These are phyloP conservation scores for Apus apus DNA, from an alignment of 2,113 vertebrate genomes.

Conservation along the genomic window DNA sequence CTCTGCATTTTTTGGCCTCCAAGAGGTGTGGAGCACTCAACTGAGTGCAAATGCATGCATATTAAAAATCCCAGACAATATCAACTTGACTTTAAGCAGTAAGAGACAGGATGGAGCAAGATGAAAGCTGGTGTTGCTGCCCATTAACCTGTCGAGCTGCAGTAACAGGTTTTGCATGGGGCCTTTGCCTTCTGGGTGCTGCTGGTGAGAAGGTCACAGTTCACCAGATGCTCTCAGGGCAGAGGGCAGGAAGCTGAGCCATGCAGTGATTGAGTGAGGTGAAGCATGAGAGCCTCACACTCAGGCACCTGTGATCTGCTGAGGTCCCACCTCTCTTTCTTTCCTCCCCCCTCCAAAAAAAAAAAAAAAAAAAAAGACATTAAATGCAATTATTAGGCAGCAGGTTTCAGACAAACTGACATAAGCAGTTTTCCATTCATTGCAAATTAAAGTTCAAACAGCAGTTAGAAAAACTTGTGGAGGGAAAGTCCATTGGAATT, in stretches of 20 bases:
- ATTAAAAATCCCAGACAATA: not conserved
- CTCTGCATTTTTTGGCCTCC: not conserved
- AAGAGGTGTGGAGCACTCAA: not conserved
- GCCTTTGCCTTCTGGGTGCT: not conserved
- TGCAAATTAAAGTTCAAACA: not conserved
- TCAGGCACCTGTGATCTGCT: not conserved
- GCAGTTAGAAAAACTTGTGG: not conserved
- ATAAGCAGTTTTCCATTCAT: not conserved
- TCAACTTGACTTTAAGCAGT: not conserved
- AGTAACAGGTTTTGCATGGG: not conserved
- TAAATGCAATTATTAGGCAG: not conserved
- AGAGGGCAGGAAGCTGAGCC: not conserved
- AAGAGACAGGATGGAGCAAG: not conserved
- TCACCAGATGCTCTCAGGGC: not conserved
- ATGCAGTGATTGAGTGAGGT: fast-evolving
- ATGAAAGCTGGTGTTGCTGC: fast-evolving
- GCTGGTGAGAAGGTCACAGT: not conserved
- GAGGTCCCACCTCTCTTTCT: not conserved
- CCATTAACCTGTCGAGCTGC: not conserved
- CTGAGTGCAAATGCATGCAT: not conserved
- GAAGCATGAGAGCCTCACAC: fast-evolving
- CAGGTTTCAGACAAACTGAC: not conserved
- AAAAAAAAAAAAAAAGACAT: not conserved
- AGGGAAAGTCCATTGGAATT: not conserved
- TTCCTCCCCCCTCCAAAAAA: not conserved